phyloP scores from a whole-genome alignment of 2,113 vertebrate genomes.

The Perccottus glenii region DNA sequence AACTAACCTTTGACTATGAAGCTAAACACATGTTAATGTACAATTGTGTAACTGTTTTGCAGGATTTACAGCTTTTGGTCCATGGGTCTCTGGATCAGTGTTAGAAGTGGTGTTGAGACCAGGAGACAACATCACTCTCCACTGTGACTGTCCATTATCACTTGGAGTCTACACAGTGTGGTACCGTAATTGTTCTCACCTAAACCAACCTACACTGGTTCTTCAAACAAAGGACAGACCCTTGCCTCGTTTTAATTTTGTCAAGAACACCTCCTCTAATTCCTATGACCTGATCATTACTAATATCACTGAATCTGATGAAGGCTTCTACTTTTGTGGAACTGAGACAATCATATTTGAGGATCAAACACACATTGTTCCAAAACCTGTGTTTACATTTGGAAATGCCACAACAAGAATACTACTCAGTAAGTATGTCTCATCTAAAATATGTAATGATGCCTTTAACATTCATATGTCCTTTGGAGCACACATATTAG shows the following conservation, averaged over 20 bases:
- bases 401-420: slow-evolving; percentile 24
- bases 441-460: background rate
- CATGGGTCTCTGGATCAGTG: slow-evolving; percentile 11
- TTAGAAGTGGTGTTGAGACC: slow-evolving; percentile 17
- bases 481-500: no score
- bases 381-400: rapidly evolving
- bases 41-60: background rate
- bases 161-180: slow-evolving; percentile 22
- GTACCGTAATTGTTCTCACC: slow-evolving; percentile 57
- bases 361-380: rapidly evolving
- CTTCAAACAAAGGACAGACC: background rate
- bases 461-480: no score
- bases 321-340: slow-evolving; percentile 59
- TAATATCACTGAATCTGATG: slow-evolving; percentile 37
- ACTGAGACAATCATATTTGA: rapidly evolving
- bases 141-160: slow-evolving; percentile 30
- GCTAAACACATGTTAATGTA: background rate
- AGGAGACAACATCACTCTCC: slow-evolving; percentile 46
- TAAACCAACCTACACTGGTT: slow-evolving; percentile 44
- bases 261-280: background rate
- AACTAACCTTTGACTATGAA: background rate
- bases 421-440: slow-evolving; percentile 31
- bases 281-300: slow-evolving; percentile 43
- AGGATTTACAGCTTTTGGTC: slow-evolving; percentile 15
- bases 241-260: background rate